phyloP scores from a whole-genome alignment of 2,113 vertebrate genomes.

The Steatornis caripensis region DNA sequence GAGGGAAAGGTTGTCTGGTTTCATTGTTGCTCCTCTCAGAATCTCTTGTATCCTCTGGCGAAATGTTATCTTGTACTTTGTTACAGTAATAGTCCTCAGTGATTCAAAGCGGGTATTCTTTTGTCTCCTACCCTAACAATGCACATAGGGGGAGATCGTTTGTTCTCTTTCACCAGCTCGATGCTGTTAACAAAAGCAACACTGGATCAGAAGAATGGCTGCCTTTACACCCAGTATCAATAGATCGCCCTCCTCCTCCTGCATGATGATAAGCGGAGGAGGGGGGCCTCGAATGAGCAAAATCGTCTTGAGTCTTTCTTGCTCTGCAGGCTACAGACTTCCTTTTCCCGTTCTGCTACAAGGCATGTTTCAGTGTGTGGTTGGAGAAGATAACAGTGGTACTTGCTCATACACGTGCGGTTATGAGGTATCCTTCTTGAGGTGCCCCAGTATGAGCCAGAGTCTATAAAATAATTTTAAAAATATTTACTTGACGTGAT shows the following conservation, averaged over 20 bases:
- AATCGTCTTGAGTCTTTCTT: neutral
- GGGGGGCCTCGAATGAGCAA: neutral
- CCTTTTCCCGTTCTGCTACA: neutral
- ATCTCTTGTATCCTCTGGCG: slow-evolving; percentile 57
- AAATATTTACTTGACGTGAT: neutral
- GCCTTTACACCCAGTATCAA: slow-evolving; percentile 28
- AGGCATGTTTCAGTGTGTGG: neutral
- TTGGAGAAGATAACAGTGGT: neutral
- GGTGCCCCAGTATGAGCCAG: neutral
- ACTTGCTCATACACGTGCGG: accelerated
- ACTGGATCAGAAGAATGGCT: slow-evolving; percentile 28
- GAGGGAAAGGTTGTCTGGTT: slow-evolving; percentile 42
- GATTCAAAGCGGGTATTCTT: slow-evolving; percentile 61
- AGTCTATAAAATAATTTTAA: neutral
- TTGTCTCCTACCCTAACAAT: slow-evolving; percentile 52
- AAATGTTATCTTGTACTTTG: slow-evolving; percentile 62
- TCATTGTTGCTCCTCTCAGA: slow-evolving; percentile 41
- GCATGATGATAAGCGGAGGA: neutral
- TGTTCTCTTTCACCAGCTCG: slow-evolving; percentile 40
- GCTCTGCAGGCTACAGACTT: neutral
- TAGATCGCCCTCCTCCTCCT: slow-evolving; percentile 32
- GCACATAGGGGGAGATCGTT: neutral
- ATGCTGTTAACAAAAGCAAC: slow-evolving; percentile 43
- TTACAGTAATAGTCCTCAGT: slow-evolving; percentile 53
- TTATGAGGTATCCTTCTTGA: neutral